Percentiles rank a stretch among this genome's conserved stretches.
phyloP scores from a whole-genome alignment of 2,113 vertebrate genomes.

The Gadus macrocephalus region DNA sequence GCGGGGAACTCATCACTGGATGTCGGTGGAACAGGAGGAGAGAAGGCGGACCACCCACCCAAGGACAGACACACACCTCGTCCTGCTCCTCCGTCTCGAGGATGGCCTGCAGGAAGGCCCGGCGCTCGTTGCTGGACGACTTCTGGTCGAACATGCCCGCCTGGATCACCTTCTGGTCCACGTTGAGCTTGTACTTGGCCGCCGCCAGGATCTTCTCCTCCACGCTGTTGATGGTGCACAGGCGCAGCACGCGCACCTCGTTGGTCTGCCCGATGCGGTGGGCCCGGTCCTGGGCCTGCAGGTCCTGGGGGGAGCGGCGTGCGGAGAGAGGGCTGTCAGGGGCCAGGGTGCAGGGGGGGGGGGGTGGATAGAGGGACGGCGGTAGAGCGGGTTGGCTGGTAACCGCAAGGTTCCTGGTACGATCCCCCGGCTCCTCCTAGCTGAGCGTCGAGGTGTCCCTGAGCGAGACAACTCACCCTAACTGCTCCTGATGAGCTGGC shows the following conservation, averaged over 20 bases:
- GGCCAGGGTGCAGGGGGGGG: conserved; percentile 17
- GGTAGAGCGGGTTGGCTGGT: too few species aligned
- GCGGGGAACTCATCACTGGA: not conserved
- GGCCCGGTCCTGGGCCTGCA: conserved; percentile 94
- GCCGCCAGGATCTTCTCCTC: conserved; percentile 90
- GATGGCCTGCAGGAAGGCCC: conserved; percentile 94
- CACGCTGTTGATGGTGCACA: conserved; percentile 94
- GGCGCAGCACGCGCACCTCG: conserved; percentile 90
- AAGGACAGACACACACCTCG: conserved; percentile 76
- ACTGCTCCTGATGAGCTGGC: too few species aligned
- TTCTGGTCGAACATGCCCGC: conserved; percentile 99
- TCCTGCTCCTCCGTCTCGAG: conserved; percentile 98
- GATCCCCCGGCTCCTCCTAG: too few species aligned
- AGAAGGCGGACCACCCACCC: conserved; percentile 40
- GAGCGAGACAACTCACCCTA: too few species aligned
- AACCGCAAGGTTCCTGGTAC: too few species aligned
- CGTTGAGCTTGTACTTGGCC: conserved; percentile 92
- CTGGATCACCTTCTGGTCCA: conserved; percentile 97
- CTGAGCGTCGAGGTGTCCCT: too few species aligned
- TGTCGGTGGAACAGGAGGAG: not conserved
- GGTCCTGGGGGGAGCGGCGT: conserved; percentile 70
- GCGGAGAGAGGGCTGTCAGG: not conserved
- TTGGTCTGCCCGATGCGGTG: conserved; percentile 97
- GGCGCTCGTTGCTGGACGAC: conserved; percentile 92
- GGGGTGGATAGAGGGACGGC: too few species aligned